Conservation (phyloP, 2,888 invertebrate genomes). For the Thecocarcelia acutangulata region DNA sequence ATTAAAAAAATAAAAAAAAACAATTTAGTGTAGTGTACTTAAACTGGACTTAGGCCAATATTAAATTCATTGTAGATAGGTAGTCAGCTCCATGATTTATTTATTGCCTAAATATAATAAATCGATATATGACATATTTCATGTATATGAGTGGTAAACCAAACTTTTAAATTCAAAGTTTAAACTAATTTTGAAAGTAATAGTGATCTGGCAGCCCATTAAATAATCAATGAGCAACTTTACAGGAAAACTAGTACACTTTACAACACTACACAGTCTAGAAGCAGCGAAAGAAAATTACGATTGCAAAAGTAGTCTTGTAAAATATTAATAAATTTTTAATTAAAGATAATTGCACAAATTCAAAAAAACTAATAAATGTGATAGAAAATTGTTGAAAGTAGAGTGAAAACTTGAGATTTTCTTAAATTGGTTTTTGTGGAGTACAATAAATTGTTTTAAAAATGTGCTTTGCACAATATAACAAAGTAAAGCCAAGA, state of each 20-base stretch:
- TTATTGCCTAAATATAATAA: no score
- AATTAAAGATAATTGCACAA: slow-evolving; percentile 29
- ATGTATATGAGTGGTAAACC: no score
- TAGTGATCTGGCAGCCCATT: not conserved
- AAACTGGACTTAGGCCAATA: no score
- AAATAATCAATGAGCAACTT: slow-evolving; percentile 27
- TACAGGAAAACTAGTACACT: not conserved
- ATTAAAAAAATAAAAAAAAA: no score
- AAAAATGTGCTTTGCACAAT: slow-evolving; percentile 43
- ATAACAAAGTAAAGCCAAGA: slow-evolving; percentile 48
- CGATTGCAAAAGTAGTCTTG: slow-evolving; percentile 29
- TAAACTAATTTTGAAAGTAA: no score
- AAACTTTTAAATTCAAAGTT: no score
- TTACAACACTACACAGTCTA: slow-evolving; percentile 61
- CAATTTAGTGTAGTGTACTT: no score
- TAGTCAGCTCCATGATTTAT: no score
- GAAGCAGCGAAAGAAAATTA: slow-evolving; percentile 47
- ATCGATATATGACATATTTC: no score
- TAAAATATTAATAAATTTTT: slow-evolving; percentile 36
- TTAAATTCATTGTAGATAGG: no score
- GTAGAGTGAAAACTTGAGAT: not conserved
- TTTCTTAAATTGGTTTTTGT: not conserved
- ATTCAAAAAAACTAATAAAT: slow-evolving; percentile 14
- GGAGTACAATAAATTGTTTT: slow-evolving; percentile 6
- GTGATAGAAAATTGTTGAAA: not conserved